Evolutionary conservation across 2,797 vertebrate genomes (phyloP).

Genomic region (Cyprinodon diabolis): DNA sequence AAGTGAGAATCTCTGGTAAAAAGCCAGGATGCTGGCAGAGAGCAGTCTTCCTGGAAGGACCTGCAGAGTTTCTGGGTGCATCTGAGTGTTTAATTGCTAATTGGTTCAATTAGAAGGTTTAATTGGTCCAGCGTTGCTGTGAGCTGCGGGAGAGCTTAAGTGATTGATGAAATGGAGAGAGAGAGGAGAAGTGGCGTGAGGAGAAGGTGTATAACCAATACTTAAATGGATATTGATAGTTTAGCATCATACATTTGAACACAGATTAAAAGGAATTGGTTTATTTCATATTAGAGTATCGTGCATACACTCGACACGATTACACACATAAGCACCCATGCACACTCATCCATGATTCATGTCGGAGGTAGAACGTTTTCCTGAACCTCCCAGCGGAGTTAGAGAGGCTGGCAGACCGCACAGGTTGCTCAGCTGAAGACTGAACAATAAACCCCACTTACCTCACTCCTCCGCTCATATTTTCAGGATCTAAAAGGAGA

Average conservation of each 20-base stretch:
- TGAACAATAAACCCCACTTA: conserved; percentile 25
- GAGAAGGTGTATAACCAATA: conserved; percentile 17
- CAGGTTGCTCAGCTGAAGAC: conserved; percentile 24
- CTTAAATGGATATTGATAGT: neutral
- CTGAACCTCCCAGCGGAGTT: conserved; percentile 8
- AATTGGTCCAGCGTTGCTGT: conserved; percentile 66
- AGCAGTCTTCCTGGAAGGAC: conserved; percentile 33
- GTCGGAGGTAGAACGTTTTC: conserved; percentile 39
- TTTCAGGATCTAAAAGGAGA: conserved; percentile 18
- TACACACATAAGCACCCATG: neutral
- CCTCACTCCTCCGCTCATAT: conserved; percentile 11
- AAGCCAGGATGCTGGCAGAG: conserved; percentile 48
- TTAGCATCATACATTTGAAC: conserved; percentile 7
- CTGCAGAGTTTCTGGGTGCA: conserved; percentile 64
- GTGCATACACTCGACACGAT: neutral
- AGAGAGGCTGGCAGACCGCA: conserved; percentile 7
- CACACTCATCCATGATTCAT: conserved; percentile 54
- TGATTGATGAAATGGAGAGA: conserved; percentile 65
- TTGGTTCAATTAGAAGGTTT: conserved; percentile 72
- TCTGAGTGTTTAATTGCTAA: conserved; percentile 77
- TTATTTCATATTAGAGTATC: neutral
- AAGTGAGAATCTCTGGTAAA: conserved; percentile 25
- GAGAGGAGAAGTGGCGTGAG: conserved; percentile 13
- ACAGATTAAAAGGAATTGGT: conserved; percentile 23
- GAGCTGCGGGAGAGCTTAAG: conserved; percentile 57